Base-by-base conservation (phyloP, 2,797 vertebrate species). In the Oreortyx pictus region DNA sequence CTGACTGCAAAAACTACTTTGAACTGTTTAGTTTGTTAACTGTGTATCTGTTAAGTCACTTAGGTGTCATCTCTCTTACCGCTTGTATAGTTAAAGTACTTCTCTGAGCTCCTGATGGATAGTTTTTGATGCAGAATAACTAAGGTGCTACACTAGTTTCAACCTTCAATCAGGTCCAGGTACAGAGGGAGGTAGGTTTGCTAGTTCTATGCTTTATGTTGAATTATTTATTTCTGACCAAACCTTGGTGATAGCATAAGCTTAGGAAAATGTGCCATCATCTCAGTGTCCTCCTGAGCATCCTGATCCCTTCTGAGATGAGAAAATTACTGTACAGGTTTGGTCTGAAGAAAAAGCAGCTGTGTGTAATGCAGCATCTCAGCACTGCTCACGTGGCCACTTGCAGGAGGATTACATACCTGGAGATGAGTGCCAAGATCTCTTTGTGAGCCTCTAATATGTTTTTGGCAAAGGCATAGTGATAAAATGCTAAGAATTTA, bases 131-230 rank as follows among this genome's bases (percentile, higher is more conserved):
- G 29, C 4, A 4, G 64, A 22, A 44, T 7, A 54, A 71, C 9
- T 2, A 37, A 54, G 15, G 23, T 29, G 9, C 31, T 24, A 11
- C 7, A 8, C 12, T 86, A 9, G 3, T 71, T 88, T 44, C 27
- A 54, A 10, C 6, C 7, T 76, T 24, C 43, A 13, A 74, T 46
- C 11, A 27, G 14, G 6, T 17, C 10, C 2, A 22, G 18, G 33
- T 43, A 18, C 6, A 15, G 29, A 3, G 61, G 79, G 54, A 62
- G n/a, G 18, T 15, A 10, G 15, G 16, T 54, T 67, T 77, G 15
- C 23, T 37, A 14, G 14, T 2, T 2, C 2, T 0, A 1, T 43
- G 0, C 17, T 46, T 37, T 14, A 33, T 19, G 31, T 7, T 18
- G 25, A 37, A 9, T 41, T 33, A 13, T 10, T 72, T 47, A 6